Conservation (phyloP, 2,113 vertebrate species). For the Elephas maximus region DNA sequence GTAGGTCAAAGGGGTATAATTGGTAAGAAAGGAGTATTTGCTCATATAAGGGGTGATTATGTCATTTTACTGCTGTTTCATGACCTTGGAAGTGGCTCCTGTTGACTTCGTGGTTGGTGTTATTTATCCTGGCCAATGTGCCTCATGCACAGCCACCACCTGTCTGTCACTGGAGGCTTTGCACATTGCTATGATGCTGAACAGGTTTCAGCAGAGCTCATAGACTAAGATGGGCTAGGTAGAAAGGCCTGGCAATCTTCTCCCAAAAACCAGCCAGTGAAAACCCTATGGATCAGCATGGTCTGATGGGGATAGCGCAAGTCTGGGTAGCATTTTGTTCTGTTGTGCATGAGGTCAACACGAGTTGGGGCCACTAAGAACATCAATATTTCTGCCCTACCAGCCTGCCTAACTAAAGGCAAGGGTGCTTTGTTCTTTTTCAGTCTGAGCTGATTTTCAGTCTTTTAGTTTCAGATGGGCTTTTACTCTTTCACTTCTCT, state of each 20-base stretch:
- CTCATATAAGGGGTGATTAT: not conserved
- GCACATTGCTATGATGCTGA: too few species aligned
- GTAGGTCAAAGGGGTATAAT: not conserved
- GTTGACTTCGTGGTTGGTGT: not conserved
- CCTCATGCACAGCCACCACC: too few species aligned
- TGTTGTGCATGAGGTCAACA: too few species aligned
- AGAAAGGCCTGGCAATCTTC: too few species aligned
- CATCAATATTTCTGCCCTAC: not conserved
- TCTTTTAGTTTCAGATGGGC: not conserved
- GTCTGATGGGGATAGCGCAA: too few species aligned
- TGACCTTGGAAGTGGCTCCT: not conserved
- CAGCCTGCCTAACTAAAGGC: not conserved
- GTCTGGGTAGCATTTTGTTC: too few species aligned
- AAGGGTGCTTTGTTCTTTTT: not conserved
- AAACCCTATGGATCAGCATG: too few species aligned
- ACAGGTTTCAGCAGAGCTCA: too few species aligned
- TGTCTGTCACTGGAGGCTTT: too few species aligned
- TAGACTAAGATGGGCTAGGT: too few species aligned
- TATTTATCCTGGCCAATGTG: not conserved
- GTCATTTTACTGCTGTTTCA: not conserved
- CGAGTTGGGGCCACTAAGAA: too few species aligned
- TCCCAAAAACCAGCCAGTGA: too few species aligned
- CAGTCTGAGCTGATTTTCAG: not conserved
- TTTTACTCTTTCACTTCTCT: not conserved
- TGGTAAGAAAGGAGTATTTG: not conserved